A percentile compares a stretch with the other conserved stretches of the same genome.
These are phyloP conservation scores for Branchipolynoe longqiensis DNA, from an alignment of 2,888 invertebrate species.

Conservation along the genomic window DNA sequence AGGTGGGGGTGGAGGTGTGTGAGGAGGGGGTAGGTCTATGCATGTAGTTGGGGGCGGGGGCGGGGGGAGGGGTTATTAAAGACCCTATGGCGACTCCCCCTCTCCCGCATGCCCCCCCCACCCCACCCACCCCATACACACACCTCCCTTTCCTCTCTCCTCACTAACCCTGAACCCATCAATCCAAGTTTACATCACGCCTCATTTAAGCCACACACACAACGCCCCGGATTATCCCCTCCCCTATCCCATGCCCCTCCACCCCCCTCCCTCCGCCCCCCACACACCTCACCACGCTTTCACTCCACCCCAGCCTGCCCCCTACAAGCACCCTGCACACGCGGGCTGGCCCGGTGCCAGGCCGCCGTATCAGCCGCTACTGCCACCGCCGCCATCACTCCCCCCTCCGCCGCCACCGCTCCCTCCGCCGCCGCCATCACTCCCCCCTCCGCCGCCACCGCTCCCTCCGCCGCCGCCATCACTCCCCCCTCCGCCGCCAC, in stretches of 20 bases:
- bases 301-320: too few species aligned
- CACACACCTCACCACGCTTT: too few species aligned
- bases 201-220: conserved; percentile 37
- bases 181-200: conserved; percentile 33
- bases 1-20: background rate
- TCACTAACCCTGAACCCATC: conserved; percentile 34
- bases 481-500: background rate
- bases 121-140: background rate
- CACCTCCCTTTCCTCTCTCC: background rate
- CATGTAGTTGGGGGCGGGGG: background rate
- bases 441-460: too few species aligned
- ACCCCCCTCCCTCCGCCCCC: background rate
- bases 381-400: too few species aligned
- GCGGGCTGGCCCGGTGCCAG: too few species aligned
- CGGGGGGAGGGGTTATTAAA: background rate
- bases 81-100: background rate
- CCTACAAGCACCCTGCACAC: too few species aligned
- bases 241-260: background rate
- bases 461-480: background rate
- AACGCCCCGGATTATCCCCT: background rate
- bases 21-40: background rate
- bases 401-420: background rate
- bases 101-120: too few species aligned
- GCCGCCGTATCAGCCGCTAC: background rate
- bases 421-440: background rate